Evolutionary conservation across 2,113 vertebrate species (phyloP), one percentile per base, ranked within the genome.

Genomic region (Indri indri): DNA sequence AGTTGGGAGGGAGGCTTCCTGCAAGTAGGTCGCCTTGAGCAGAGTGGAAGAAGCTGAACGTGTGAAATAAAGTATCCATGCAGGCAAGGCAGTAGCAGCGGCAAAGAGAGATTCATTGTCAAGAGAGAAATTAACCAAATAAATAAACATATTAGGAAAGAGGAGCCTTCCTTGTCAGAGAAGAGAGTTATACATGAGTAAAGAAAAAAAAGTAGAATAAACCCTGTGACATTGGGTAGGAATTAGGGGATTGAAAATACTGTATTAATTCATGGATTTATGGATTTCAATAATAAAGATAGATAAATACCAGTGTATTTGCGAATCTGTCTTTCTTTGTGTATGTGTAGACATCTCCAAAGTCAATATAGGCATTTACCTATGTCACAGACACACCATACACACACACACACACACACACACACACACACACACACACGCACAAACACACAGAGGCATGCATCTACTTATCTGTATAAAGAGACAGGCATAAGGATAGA

Each of bases 171-270:
- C 16, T 0, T 37, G 5, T 74, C 42, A 77, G 50, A 74, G 22
- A 59, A 59, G 2, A 3, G 3, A 73, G 9, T 73, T 45, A 63
- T 12, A 50, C n/a, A 66, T 73, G 83, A 8, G 23, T 8, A n/a
- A 85, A 83, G 9, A n/a, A 89, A 77, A 5, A 70, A 88, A 92
- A 68, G 20, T 50, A 73, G 61, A 66, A 79, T 42, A 50, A 71
- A 5, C 1, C 13, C 11, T 66, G 12, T 34, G 25, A 50, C 32
- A 8, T 2, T 70, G n/a, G 11, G 30, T 45, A 63, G 18, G 20
- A 76, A 90, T 63, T 17, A 74, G 8, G 59, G n/a, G 1, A 30
- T 89, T 84, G 20, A n/a, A 88, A 91, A 86, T 77, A 68, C 7
- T 68, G 8, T 74, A 40, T 80, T 14, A 92, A 61, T 3, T 47